These are phyloP conservation scores for Frankliniella intonsa DNA, from an alignment of 2,888 invertebrate species.

Conservation along the genomic window DNA sequence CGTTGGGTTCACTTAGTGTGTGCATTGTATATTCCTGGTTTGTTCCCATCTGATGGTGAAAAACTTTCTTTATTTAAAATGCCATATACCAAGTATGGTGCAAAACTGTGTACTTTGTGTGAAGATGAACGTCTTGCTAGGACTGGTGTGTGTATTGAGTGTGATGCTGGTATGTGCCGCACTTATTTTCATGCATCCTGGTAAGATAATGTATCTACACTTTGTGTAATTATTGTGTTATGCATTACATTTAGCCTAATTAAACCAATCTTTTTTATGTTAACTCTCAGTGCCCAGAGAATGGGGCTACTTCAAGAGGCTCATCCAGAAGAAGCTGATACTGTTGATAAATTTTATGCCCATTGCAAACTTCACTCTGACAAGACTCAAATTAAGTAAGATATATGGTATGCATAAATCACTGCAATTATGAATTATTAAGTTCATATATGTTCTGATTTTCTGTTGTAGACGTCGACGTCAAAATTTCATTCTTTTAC, in stretches of 20 bases:
- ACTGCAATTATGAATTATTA: slow-evolving; percentile 31
- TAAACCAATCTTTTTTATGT: neutral
- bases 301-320: slow-evolving; percentile 91
- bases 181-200: slow-evolving; percentile 97
- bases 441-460: slow-evolving; percentile 29
- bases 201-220: slow-evolving; percentile 48
- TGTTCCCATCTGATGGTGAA: slow-evolving; percentile 93
- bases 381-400: slow-evolving; percentile 66
- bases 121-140: slow-evolving; percentile 79
- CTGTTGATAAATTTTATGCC: slow-evolving; percentile 95
- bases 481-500: slow-evolving; percentile 37
- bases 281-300: slow-evolving; percentile 71
- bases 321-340: slow-evolving; percentile 81
- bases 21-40: slow-evolving; percentile 94
- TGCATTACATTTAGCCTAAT: neutral
- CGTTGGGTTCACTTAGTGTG: slow-evolving; percentile 98
- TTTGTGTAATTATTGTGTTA: slow-evolving; percentile 21
- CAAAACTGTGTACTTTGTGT: slow-evolving; percentile 85
- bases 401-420: neutral
- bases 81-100: slow-evolving; percentile 96
- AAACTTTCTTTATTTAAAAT: slow-evolving; percentile 90
- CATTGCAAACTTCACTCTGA: slow-evolving; percentile 95
- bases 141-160: slow-evolving; percentile 93
- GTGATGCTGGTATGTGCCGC: slow-evolving; percentile 98
- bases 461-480: slow-evolving; percentile 38